Evolutionary conservation across 2,888 invertebrate species (phyloP), one percentile per base, ranked within the genome.

Genomic region (Alloscopus bannaensis): DNA sequence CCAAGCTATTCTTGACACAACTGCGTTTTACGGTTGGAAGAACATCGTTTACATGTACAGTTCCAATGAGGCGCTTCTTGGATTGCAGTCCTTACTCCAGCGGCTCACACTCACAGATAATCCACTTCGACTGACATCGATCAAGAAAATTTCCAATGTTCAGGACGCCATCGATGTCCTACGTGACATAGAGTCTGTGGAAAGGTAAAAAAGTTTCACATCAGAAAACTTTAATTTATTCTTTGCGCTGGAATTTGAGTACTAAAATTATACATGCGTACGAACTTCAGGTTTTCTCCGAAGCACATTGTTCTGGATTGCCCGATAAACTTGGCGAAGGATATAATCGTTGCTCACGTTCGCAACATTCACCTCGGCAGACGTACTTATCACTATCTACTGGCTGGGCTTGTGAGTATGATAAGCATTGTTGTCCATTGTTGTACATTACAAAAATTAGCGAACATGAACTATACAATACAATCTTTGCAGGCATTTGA

Each of bases 1-100:
- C 89, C 94, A 93, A 87, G 97, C 98, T 65, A 94, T 99, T 87
- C 94, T 97, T 84, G 98, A 98, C 89, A 94, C 97, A 73, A 95
- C 99, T 87, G 91, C 93, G 83, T 93, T 94, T 89, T 98, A 98
- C 89, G 94, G 93, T 50, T 97, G 97, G 97, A 92, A 92, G 86
- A 93, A 93, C 87, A 93, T 97, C 84, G 94, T 96, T 87, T 97
- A 95, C 89, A 91, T 97, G 86, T 96, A 96, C 88, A 95, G 96
- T 88, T 94, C 95, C 0, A 94, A 96, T 87, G 95, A 96, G 87
- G 95, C 96, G 95, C 89, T 98, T 82, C 90, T 96, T 84, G 92
- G 97, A 84, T 91, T 98, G 64, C 97, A 98, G 88, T 95, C 96
- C 89, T 93, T 98, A 85, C 97, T 97, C 88, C 96, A 97, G 89